Conservation (phyloP, 2,113 vertebrate genomes). For the Planiliza haematocheilus region DNA sequence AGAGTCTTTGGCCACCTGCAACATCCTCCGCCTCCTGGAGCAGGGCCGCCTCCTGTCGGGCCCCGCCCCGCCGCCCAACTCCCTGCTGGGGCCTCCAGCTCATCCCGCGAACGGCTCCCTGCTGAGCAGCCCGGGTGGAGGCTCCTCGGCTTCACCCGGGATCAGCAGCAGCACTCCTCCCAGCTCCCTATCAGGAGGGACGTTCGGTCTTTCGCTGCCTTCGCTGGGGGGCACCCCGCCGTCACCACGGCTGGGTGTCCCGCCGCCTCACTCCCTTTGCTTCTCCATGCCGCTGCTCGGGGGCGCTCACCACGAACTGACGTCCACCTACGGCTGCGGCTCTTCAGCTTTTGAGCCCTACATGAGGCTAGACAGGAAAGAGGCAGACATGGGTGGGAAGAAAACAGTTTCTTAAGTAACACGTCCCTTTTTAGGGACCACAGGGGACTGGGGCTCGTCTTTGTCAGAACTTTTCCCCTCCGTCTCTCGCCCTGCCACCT, state of each 20-base stretch:
- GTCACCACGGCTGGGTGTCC: constrained; percentile 79
- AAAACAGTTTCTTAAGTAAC: constrained; percentile 85
- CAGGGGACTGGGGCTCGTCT: neutral
- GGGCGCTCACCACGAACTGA: constrained; percentile 85
- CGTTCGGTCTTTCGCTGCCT: constrained; percentile 83
- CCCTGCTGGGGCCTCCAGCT: constrained; percentile 79
- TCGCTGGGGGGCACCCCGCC: constrained; percentile 78
- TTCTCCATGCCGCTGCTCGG: constrained; percentile 87
- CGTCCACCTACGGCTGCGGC: constrained; percentile 84
- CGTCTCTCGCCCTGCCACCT: constrained; percentile 10
- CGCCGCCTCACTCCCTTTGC: constrained; percentile 82
- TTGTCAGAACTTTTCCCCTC: constrained; percentile 13
- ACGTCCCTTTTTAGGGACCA: constrained; percentile 7
- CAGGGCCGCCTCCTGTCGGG: constrained; percentile 89
- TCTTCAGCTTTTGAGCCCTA: constrained; percentile 94
- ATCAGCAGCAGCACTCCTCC: constrained; percentile 77
- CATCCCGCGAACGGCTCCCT: constrained; percentile 76
- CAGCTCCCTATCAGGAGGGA: constrained; percentile 67
- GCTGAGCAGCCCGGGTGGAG: constrained; percentile 79
- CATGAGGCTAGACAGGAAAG: constrained; percentile 87
- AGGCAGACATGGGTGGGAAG: constrained; percentile 80
- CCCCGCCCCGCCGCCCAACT: constrained; percentile 83
- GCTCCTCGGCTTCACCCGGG: constrained; percentile 84
- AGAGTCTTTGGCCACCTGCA: constrained; percentile 93
- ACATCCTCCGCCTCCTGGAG: constrained; percentile 93